Evolutionary conservation across 2,797 vertebrate species (phyloP), one percentile per base, ranked within the genome.

Genomic region (Malurus leucopterus): DNA sequence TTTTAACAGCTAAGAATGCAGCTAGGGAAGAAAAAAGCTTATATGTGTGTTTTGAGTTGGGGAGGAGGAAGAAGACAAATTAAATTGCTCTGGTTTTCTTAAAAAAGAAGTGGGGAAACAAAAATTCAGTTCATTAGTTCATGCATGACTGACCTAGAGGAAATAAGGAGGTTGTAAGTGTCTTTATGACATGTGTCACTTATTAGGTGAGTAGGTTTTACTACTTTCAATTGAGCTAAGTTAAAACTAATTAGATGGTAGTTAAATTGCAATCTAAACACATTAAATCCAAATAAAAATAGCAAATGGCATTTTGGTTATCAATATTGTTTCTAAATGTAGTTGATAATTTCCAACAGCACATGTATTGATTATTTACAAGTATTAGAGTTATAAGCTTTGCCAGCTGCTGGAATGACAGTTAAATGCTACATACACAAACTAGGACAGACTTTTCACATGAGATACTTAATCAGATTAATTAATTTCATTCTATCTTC

Each of bases 181-280:
- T 97, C 95, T 95, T 90, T 82, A 91, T 29, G 95, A 96, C 95
- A 96, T 92, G 85, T 97, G 97, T 95, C 97, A 96, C 93, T 95
- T 97, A 97, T 98, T 97, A 98, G 94, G 94, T 91, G 96, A 92
- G 95, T 93, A 96, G 95, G 95, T 97, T 97, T 97, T 97, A 98
- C 97, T 98, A 97, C 93, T 96, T 96, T 89, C 90, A 96, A 96
- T 91, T 87, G 96, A 97, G 95, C 95, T 92, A 95, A 96, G 90
- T 97, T 97, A 98, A 88, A 98, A 98, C 98, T 98, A 98, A 99
- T 98, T 98, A 99, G 98, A 97, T 96, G 94, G 96, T 88, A 97
- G 98, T 98, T 98, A 98, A 98, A 97, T 97, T 98, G 98, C 97
- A 98, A 98, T 96, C 97, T 98, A 98, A 99, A 98, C 97, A 98